These are phyloP conservation scores for Leptestheria dahalacensis DNA, from an alignment of 1,140 invertebrate species.

Conservation along the genomic window DNA sequence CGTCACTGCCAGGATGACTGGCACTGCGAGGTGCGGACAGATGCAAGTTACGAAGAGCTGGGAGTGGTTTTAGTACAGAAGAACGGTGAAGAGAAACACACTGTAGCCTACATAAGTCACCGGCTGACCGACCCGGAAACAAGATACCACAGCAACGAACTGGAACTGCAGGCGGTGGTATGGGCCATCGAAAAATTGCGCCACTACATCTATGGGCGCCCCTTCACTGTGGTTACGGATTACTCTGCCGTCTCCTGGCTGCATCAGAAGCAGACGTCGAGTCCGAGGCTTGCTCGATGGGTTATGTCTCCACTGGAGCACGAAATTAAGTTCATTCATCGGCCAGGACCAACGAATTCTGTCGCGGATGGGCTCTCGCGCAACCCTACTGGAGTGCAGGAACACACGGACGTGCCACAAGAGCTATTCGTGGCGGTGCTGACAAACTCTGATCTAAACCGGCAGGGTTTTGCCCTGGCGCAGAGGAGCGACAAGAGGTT, in stretches of 20 bases:
- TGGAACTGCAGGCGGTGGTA: slow-evolving; percentile 30
- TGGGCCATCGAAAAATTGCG: slow-evolving; percentile 25
- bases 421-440: neutral
- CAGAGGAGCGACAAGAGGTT: neutral
- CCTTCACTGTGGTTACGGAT: slow-evolving; percentile 30
- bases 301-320: slow-evolving; percentile 20
- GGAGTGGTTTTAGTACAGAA: slow-evolving; percentile 3
- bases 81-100: neutral
- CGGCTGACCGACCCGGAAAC: neutral
- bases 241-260: slow-evolving; percentile 29
- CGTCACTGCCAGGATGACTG: neutral
- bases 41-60: neutral
- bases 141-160: slow-evolving; percentile 26
- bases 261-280: slow-evolving; percentile 22
- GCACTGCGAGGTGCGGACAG: neutral
- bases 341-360: slow-evolving; percentile 19
- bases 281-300: slow-evolving; percentile 22
- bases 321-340: slow-evolving; percentile 21
- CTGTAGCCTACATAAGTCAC: neutral
- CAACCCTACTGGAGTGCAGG: neutral
- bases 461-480: neutral
- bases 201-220: slow-evolving; percentile 26
- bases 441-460: neutral
- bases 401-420: neutral
- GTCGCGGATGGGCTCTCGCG: slow-evolving; percentile 21